phyloP scores from a whole-genome alignment of 1,140 invertebrate species.

The Heterodera schachtii region DNA sequence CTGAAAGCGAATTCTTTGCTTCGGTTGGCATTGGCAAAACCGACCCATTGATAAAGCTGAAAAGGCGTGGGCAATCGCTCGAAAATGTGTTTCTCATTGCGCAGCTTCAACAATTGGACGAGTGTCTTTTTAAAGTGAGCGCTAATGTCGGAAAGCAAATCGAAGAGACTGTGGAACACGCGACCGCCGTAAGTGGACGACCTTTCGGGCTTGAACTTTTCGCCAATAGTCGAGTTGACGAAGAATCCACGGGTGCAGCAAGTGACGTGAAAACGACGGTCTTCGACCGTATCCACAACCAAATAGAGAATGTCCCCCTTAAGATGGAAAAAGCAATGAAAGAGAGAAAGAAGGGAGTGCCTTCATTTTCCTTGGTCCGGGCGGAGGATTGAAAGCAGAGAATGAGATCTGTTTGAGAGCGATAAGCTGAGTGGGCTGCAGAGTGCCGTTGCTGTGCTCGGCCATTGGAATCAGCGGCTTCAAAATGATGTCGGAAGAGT shows the following conservation, averaged over 20 bases:
- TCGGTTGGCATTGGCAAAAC: not conserved
- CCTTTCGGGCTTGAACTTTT: slow-evolving; percentile 41
- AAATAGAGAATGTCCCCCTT: slow-evolving; percentile 45
- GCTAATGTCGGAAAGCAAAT: slow-evolving; percentile 43
- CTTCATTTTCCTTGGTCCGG: slow-evolving; percentile 45
- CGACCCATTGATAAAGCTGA: slow-evolving; percentile 40
- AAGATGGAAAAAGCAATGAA: slow-evolving; percentile 15
- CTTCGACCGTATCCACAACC: slow-evolving; percentile 42
- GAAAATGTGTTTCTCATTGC: slow-evolving; percentile 37
- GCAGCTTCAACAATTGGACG: slow-evolving; percentile 32
- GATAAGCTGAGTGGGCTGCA: not conserved
- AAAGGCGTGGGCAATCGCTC: slow-evolving; percentile 43
- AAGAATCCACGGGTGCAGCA: slow-evolving; percentile 44
- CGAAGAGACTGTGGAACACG: slow-evolving; percentile 43
- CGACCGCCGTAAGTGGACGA: slow-evolving; percentile 30
- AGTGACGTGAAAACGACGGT: slow-evolving; percentile 42
- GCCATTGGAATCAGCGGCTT: slow-evolving; percentile 32
- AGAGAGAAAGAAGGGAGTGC: slow-evolving; percentile 2
- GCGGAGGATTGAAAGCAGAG: slow-evolving; percentile 44
- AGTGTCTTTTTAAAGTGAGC: slow-evolving; percentile 42
- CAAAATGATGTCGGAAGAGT: slow-evolving; percentile 32
- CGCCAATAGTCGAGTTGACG: slow-evolving; percentile 41
- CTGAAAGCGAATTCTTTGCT: not conserved
- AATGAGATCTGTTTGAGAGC: slow-evolving; percentile 37
- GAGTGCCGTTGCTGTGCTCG: slow-evolving; percentile 3